A percentile compares a stretch with the other conserved stretches of the same genome.
Evolutionary conservation across 23 tunicate genomes (phyloP).

Genomic region (Trididemnum clinides): DNA sequence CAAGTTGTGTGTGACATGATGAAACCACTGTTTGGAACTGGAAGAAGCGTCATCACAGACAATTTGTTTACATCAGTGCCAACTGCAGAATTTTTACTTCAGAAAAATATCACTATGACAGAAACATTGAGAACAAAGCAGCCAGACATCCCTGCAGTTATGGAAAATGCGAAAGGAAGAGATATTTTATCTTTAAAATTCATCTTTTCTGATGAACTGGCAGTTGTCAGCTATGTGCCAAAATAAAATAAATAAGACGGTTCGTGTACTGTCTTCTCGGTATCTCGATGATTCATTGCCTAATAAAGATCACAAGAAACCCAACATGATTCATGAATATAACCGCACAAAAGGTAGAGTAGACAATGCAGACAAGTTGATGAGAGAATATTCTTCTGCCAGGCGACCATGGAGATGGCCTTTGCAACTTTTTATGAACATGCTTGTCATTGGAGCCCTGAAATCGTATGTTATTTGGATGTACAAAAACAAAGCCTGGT

Average conservation of each 20-base stretch:
- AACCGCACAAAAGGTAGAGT: slow-evolving; percentile 10
- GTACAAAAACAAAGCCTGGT: background rate
- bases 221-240: slow-evolving; percentile 1
- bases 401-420: background rate
- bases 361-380: slow-evolving; percentile 1
- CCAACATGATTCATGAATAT: slow-evolving; percentile 7
- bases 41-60: slow-evolving; percentile 15
- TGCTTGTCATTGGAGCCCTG: background rate
- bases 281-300: slow-evolving; percentile 5
- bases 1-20: slow-evolving; percentile 5
- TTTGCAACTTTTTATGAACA: slow-evolving; percentile 9
- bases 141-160: background rate
- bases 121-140: background rate
- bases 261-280: slow-evolving; percentile 1
- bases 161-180: background rate
- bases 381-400: background rate
- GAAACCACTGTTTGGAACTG: slow-evolving; percentile 21
- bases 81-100: background rate
- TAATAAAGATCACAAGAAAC: slow-evolving; percentile 18
- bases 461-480: background rate
- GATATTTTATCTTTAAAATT: background rate
- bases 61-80: slow-evolving; percentile 10
- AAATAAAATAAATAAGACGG: background rate
- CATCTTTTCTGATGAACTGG: slow-evolving; percentile 1
- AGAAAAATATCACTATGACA: slow-evolving; percentile 6